Evolutionary conservation across 1,140 invertebrate genomes (phyloP).

Genomic region (Caligus rogercresseyi): DNA sequence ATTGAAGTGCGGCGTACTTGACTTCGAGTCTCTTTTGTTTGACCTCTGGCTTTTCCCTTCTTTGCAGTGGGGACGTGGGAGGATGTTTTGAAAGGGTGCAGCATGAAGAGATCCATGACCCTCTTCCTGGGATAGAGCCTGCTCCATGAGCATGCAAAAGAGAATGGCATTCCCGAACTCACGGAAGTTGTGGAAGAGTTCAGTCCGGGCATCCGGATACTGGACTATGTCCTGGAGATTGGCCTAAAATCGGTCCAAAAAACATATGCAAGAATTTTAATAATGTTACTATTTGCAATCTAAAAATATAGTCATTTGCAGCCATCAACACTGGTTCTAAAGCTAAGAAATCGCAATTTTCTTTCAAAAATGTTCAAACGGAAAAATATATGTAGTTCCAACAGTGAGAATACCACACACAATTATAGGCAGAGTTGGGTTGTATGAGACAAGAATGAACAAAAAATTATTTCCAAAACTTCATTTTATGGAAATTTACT

Average conservation of each 20-base stretch:
- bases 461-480: no score
- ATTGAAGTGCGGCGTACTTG: conserved; percentile 91
- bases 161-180: conserved; percentile 92
- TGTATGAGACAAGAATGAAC: no score
- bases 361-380: no score
- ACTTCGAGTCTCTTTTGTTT: conserved; percentile 87
- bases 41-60: conserved; percentile 89
- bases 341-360: no score
- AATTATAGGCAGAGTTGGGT: no score
- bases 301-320: no score
- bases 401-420: no score
- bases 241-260: conserved; percentile 40
- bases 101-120: conserved; percentile 88
- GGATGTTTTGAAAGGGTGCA: conserved; percentile 96
- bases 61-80: conserved; percentile 78
- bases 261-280: no score
- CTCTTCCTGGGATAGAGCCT: conserved; percentile 86
- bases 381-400: no score
- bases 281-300: no score
- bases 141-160: conserved; percentile 88
- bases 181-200: conserved; percentile 88
- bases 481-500: no score
- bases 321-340: no score
- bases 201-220: conserved; percentile 89
- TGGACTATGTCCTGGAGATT: conserved; percentile 89